Conservation (phyloP, 2,797 vertebrate species). For the Sebastes diploproa region DNA sequence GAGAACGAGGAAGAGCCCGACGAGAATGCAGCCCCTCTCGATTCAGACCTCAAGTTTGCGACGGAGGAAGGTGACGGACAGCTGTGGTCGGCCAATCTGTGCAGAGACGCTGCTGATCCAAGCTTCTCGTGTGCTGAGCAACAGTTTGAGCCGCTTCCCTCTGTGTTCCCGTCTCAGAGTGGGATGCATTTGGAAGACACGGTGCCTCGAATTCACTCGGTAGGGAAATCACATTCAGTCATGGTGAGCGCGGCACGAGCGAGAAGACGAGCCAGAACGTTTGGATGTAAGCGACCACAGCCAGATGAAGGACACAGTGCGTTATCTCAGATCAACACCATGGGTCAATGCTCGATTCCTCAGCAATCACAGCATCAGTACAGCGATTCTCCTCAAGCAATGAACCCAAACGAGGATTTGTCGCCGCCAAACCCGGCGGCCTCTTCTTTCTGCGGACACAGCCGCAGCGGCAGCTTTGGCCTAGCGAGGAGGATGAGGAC, state of each 20-base stretch:
- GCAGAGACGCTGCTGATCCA: not conserved
- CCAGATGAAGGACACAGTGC: conserved; percentile 4
- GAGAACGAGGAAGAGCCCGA: conserved; percentile 46
- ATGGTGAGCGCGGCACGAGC: not conserved
- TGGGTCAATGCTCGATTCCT: not conserved
- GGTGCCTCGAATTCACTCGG: conserved; percentile 4
- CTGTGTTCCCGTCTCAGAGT: conserved; percentile 11
- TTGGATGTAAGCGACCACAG: conserved; percentile 32
- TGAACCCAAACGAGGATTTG: not conserved
- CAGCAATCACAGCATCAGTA: conserved; percentile 21
- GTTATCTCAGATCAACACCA: conserved; percentile 7
- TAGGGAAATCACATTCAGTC: conserved; percentile 17
- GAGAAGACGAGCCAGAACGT: conserved; percentile 34
- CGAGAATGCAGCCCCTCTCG: not conserved
- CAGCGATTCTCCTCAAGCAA: not conserved
- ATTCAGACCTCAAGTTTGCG: conserved; percentile 7
- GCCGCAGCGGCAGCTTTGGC: conserved; percentile 33
- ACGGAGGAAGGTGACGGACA: conserved; percentile 13
- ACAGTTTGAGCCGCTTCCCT: conserved; percentile 36
- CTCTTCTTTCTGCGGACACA: conserved; percentile 2
- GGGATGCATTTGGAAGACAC: conserved; percentile 9
- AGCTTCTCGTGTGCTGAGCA: conserved; percentile 4
- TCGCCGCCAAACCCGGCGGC: rapidly evolving
- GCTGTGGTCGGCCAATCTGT: conserved; percentile 41
- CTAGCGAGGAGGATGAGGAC: conserved; percentile 58